phyloP scores from a whole-genome alignment of 2,113 vertebrate genomes.

The Prietella phreatophila region DNA sequence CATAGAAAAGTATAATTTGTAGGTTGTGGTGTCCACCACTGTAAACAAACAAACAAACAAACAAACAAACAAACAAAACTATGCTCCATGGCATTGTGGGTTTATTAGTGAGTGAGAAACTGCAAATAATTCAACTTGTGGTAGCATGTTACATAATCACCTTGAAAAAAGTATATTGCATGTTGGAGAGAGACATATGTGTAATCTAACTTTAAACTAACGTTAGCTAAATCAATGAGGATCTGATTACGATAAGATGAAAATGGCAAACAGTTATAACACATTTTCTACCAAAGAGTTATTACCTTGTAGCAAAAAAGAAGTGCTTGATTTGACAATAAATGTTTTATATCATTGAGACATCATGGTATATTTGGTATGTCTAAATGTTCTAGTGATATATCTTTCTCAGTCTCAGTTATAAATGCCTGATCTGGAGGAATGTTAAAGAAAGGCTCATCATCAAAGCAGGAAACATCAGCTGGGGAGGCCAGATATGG shows the following conservation, averaged over 20 bases:
- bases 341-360: background rate
- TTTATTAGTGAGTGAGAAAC: constrained; percentile 16
- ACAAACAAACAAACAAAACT: too few relatives aligned
- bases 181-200: background rate
- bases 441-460: constrained; percentile 73
- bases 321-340: background rate
- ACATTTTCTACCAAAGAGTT: background rate
- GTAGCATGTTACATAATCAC: background rate
- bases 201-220: background rate
- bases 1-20: background rate
- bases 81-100: background rate
- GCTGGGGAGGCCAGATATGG: constrained; percentile 68
- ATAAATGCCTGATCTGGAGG: constrained; percentile 63
- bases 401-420: constrained; percentile 25
- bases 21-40: background rate
- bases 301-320: background rate
- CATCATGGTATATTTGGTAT: background rate
- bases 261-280: background rate
- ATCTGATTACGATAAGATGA: background rate
- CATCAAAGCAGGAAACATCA: constrained; percentile 75
- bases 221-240: background rate
- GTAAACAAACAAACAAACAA: too few relatives aligned
- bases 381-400: background rate
- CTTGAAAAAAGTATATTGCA: background rate
- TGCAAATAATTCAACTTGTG: background rate